Evolutionary conservation across 2,888 invertebrate species (phyloP), one percentile per base, ranked within the genome.

Genomic region (Erynnis tages): DNA sequence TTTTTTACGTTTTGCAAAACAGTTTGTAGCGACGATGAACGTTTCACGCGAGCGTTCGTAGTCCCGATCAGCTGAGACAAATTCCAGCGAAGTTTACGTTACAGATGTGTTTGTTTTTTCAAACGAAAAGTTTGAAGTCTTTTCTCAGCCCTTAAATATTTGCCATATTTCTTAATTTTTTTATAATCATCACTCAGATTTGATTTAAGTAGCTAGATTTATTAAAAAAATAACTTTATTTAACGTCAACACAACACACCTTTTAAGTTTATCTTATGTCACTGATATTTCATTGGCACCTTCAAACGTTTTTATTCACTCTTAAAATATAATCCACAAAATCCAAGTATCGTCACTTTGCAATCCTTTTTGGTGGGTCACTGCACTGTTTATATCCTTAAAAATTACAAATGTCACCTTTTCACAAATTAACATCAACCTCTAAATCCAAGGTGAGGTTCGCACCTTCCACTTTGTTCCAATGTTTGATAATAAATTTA

Each of bases 391-490:
- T 73, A 68, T 71, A 64, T 61, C 69, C 70, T 69, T 71, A 76
- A 73, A 84, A 76, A 76, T 75, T 69, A 65, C 68, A 76, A 77
- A 71, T 72, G 76, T 83, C 84, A 84, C 85, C 79, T 69, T 52
- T 66, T 69, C 83, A 85, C 88, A 76, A 76, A 71, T 76, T 71
- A 78, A 73, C 56, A 68, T 74, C 65, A 75, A 69, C 71, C 84
- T 85, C 83, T 83, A 83, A 83, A 87, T 88, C 85, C 88, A 82
- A 75, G 71, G 74, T 67, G 67, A 71, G 73, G 70, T 75, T 76
- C 69, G 80, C 91, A 91, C 90, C 91, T 91, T 90, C 91, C 93
- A 91, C 93, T 92, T 91, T 92, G 92, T 90, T 92, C 92, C 92
- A 92, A 90, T 91, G 91, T 92, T 91, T 90, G 91, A 90, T 86